A percentile compares a stretch with the other conserved stretches of the same genome.
Conservation (phyloP, 2,888 invertebrate genomes). For the Macrophya alboannulata region DNA sequence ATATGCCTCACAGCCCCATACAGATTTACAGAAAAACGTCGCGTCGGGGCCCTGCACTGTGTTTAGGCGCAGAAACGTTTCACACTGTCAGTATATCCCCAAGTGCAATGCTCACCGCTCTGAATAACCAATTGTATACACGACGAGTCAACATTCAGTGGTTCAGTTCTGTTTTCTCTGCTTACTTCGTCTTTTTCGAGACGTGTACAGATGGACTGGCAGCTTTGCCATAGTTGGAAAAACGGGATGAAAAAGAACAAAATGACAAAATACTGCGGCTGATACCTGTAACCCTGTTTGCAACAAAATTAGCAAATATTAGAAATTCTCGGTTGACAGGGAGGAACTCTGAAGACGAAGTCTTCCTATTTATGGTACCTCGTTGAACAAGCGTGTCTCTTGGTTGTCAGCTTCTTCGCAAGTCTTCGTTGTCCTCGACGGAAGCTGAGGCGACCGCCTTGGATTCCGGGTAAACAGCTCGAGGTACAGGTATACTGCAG, state of each 20-base stretch:
- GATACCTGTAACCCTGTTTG: conserved; percentile 8
- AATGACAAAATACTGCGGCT: background rate
- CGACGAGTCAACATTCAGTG: conserved; percentile 29
- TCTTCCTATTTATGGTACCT: background rate
- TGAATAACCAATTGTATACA: conserved; percentile 26
- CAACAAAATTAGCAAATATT: background rate
- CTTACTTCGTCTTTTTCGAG: no score
- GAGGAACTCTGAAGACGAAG: conserved; percentile 13
- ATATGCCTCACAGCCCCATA: background rate
- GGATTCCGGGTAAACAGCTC: conserved; percentile 45
- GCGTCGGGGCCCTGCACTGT: background rate
- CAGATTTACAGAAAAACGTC: background rate
- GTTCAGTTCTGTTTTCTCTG: background rate
- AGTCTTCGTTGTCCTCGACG: conserved; percentile 28
- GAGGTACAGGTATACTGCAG: conserved; percentile 33
- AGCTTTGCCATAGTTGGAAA: background rate
- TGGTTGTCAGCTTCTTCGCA: conserved; percentile 28
- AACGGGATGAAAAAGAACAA: background rate
- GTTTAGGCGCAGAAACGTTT: conserved; percentile 35
- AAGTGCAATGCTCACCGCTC: conserved; percentile 44
- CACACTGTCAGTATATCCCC: conserved; percentile 31
- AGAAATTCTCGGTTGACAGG: conserved; percentile 1
- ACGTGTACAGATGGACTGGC: no score
- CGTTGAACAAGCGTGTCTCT: conserved; percentile 33
- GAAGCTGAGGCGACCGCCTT: conserved; percentile 18